These are phyloP conservation scores for Anoplopoma fimbria DNA, from an alignment of 2,113 vertebrate species.

Conservation along the genomic window DNA sequence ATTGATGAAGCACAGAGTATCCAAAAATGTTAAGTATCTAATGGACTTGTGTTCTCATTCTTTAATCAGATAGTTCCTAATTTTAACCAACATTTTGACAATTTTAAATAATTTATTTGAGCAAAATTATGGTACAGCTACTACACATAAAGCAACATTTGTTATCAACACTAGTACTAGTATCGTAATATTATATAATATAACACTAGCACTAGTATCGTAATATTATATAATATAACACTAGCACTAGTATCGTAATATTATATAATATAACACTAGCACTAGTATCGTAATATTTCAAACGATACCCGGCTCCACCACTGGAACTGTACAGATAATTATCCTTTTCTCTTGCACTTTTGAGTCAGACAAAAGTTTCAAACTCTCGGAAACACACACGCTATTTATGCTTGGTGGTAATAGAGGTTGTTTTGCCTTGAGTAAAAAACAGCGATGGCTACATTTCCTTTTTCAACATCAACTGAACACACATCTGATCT, in stretches of 20 bases:
- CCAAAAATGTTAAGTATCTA: neutral
- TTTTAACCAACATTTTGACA: neutral
- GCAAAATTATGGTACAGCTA: neutral
- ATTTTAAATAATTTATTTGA: neutral
- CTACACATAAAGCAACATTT: neutral
- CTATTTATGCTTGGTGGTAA: too few relatives aligned
- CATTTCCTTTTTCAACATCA: constrained; percentile 52
- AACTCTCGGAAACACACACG: neutral
- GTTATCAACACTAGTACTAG: too few relatives aligned
- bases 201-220: too few relatives aligned
- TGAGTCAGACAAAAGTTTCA: neutral
- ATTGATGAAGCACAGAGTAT: neutral
- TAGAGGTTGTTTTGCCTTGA: neutral
- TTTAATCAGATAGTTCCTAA: neutral
- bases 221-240: too few relatives aligned
- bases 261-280: too few relatives aligned
- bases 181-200: too few relatives aligned
- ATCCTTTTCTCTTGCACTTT: neutral
- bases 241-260: too few relatives aligned
- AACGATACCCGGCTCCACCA: neutral
- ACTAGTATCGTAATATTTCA: too few relatives aligned
- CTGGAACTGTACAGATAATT: neutral
- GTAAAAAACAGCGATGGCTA: neutral
- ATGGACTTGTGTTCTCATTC: neutral
- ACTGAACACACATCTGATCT: constrained; percentile 35